Conservation (phyloP, 1,140 invertebrate genomes). For the Bombyx mandarina region DNA sequence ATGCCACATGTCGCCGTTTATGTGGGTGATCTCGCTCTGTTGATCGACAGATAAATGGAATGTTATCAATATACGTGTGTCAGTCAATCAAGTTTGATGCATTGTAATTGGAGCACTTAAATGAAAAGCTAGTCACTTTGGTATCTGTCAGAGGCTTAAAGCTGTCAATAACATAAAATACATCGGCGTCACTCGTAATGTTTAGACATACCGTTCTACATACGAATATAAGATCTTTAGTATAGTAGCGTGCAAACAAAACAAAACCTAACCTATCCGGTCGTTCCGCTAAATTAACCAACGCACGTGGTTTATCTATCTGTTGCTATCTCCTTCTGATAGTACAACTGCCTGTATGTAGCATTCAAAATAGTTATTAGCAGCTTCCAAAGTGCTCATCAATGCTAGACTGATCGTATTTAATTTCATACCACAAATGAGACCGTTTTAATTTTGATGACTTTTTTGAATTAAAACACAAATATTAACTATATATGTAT, state of each 20-base stretch:
- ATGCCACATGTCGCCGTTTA: too few species aligned
- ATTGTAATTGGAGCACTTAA: slow-evolving; percentile 26
- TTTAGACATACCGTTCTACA: too few species aligned
- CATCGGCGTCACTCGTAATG: too few species aligned
- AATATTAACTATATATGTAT: background rate
- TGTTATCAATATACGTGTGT: slow-evolving; percentile 24
- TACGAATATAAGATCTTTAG: background rate
- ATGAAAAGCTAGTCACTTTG: slow-evolving; percentile 13
- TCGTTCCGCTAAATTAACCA: slow-evolving; percentile 31
- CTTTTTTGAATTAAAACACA: too few species aligned
- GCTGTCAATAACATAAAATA: too few species aligned
- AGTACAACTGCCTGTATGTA: too few species aligned
- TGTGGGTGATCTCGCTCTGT: background rate
- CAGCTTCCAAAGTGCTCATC: too few species aligned
- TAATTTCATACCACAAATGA: too few species aligned
- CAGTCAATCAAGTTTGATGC: slow-evolving; percentile 24
- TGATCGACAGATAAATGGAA: slow-evolving; percentile 30
- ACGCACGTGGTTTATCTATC: slow-evolving; percentile 17
- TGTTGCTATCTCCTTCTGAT: too few species aligned
- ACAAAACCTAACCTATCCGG: slow-evolving; percentile 7
- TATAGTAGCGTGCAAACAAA: slow-evolving; percentile 1
- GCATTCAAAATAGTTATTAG: too few species aligned
- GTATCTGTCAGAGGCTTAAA: slow-evolving; percentile 2
- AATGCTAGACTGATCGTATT: too few species aligned
- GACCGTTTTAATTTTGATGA: too few species aligned